Percentiles rank a stretch among this genome's conserved stretches.
Evolutionary conservation across 2,888 invertebrate species (phyloP).

Genomic region (Dendrolimus pini): DNA sequence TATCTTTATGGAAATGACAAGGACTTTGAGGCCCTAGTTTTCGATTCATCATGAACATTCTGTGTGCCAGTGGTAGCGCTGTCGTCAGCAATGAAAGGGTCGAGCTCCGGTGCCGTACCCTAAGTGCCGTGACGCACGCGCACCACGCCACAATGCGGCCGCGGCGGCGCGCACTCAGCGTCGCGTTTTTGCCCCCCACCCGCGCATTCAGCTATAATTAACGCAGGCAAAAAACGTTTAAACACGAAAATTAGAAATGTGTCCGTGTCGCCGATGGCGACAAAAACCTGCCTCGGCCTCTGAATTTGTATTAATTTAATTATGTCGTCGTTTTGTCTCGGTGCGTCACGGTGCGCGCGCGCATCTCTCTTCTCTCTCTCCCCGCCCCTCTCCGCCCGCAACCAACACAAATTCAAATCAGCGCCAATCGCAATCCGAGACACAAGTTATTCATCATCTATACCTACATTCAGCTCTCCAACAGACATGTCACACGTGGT

Average conservation of each 20-base stretch:
- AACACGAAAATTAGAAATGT: conserved; percentile 67
- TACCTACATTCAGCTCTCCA: no score
- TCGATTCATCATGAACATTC: no score
- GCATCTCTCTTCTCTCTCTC: not conserved
- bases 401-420: no score
- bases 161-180: conserved; percentile 17
- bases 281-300: conserved; percentile 43
- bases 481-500: no score
- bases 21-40: no score
- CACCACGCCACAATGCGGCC: conserved; percentile 35
- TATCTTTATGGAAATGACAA: no score
- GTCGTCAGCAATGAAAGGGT: no score
- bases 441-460: no score
- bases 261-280: conserved; percentile 43
- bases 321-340: conserved; percentile 53
- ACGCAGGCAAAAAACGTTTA: conserved; percentile 58
- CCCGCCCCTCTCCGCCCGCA: not conserved
- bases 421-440: no score
- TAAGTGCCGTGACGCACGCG: conserved; percentile 53
- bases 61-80: no score
- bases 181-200: conserved; percentile 26
- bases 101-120: no score
- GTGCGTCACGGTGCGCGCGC: conserved; percentile 21
- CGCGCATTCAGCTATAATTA: conserved; percentile 66
- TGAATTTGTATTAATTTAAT: conserved; percentile 63